Evolutionary conservation across 1,140 invertebrate species (phyloP).

Genomic region (Halesus radiatus): DNA sequence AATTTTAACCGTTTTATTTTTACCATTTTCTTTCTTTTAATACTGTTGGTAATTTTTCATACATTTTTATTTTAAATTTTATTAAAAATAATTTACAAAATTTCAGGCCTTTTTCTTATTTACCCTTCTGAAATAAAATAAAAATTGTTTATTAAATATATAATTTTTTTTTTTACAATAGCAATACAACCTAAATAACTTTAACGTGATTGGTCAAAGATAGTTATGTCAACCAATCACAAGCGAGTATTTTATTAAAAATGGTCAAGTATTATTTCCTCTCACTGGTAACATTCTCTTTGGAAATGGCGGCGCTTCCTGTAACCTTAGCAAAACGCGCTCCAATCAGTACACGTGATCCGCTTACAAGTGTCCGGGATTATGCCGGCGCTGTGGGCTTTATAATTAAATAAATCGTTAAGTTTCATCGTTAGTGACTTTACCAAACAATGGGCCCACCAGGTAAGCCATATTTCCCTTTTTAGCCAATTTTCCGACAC

Average conservation of each 20-base stretch:
- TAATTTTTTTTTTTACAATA: no score
- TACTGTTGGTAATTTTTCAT: no score
- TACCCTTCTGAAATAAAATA: no score
- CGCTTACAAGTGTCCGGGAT: neutral
- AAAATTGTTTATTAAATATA: no score
- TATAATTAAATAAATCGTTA: conserved; percentile 27
- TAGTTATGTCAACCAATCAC: neutral
- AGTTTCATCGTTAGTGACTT: neutral
- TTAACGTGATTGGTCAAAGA: neutral
- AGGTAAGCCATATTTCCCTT: conserved; percentile 2
- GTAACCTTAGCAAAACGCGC: neutral
- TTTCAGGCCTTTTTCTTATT: no score
- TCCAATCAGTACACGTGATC: neutral
- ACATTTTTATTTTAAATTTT: no score
- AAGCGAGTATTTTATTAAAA: no score
- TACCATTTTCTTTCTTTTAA: no score
- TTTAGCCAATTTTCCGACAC: neutral
- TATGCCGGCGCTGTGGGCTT: conserved; percentile 22
- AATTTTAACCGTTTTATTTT: no score
- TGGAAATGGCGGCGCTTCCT: conserved; percentile 25
- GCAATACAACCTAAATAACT: neutral
- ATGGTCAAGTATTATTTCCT: neutral
- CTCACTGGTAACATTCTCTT: neutral
- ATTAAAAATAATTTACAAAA: no score
- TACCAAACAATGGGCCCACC: conserved; percentile 21